Base-by-base conservation (phyloP, 2,888 invertebrate species). In the Cerceris rybyensis region DNA sequence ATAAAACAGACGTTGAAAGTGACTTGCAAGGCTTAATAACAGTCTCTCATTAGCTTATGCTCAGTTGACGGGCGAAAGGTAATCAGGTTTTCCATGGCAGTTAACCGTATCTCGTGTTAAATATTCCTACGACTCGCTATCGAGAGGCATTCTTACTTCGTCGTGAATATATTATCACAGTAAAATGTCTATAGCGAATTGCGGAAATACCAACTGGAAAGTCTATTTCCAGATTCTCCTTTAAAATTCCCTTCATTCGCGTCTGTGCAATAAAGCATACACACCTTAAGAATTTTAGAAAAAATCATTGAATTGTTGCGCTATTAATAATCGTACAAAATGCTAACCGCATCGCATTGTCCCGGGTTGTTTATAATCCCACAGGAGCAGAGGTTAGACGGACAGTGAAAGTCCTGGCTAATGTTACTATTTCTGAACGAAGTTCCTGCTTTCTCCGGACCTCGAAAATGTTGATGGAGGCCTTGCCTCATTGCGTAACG, bases 401-500 rank as follows among this genome's bases (percentile, higher is more conserved):
- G 60, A 68, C 55, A 65, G 82, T 81, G 83, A 83, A 83, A 83
- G 83, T 78, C 54, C 75, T 66, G 60, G 39, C 49, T 14, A 59
- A 43, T 43, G 46, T 52, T 54, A 28, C 58, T 13, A 6, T 58
- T 16, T 58, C 58, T 60, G 70, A 49, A 8, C 28, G 67, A n/a
- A 70, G 72, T 83, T 75, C 68, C 78, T 70, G 72, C 82, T 83
- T 80, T 83, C 83, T 83, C 80, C 54, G 57, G 73, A 70, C 57
- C 70, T 80, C 66, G 28, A 83, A 77, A 82, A 72, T 72, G 28
- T 52, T 59, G 50, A 28, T 46, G 39, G 69, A 64, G 52, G 57
- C 70, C 50, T 66, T 52, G 50, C 50, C 13, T 8, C 0, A 9
- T 82, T 82, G 43, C 52, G 55, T 70, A 70, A 75, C 5, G 50